Base-by-base conservation (phyloP, 2,797 vertebrate genomes). In the Cossypha caffra region DNA sequence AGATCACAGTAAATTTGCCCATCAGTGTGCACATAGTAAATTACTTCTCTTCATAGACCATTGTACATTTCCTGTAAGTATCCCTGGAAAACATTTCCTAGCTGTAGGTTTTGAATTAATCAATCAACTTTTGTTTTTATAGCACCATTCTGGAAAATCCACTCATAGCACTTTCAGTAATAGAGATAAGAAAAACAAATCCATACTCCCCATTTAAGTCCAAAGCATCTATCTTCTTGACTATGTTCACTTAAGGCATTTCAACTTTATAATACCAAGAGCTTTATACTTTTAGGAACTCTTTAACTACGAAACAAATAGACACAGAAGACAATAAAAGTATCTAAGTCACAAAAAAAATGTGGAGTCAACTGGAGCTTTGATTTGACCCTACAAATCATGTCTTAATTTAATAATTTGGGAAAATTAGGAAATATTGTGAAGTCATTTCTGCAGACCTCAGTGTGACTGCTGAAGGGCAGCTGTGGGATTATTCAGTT, bases 101-200 rank as follows among this genome's bases (percentile, higher is more conserved):
- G 68, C 51, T 71, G 21, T 62, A 92, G 85, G 75, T 96, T 97
- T 86, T 96, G 88, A 96, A 96, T 97, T 96, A 97, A 98, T 98
- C 97, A 97, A 98, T 98, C 96, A 96, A 59, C 72, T 87, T 97
- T 96, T 97, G 95, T 95, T 97, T 98, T 98, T 98, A 97, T 97
- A 94, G 29, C 91, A 87, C 77, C 93, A 47, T 97, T 96, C 96
- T 97, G 96, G 96, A 98, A 98, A 98, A 97, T 90, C 61, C 52
- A 74, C 93, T 97, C 82, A 45, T 96, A 88, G 48, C n/a, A 31
- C 92, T 98, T 98, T 98, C 97, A 97, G 97, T 97, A 98, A 98
- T 21, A 93, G 93, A 93, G 69, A 93, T 96, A 95, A 92, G 78
- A 93, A 96, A 96, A 96, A 92, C 13, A 26, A 97, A 98, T 97